These are phyloP conservation scores for Platanista minor DNA, from an alignment of 2,113 vertebrate genomes.

Conservation along the genomic window DNA sequence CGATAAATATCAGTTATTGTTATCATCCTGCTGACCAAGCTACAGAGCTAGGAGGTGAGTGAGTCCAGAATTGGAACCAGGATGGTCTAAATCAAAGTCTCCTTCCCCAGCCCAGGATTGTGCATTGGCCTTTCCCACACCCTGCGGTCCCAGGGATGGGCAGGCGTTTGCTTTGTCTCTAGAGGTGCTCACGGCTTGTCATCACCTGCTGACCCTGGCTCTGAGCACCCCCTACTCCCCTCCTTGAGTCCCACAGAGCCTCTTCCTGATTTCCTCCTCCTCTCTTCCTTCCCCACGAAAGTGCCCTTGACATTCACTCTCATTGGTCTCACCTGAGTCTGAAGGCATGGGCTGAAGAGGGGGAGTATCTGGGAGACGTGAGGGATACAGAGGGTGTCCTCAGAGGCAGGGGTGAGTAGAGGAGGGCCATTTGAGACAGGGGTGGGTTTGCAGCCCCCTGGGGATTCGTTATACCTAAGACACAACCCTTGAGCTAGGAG, in stretches of 20 bases:
- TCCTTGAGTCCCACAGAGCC: background rate
- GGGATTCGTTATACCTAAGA: background rate
- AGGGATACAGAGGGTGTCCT: background rate
- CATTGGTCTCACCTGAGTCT: background rate
- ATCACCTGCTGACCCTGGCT: background rate
- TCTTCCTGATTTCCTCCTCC: background rate
- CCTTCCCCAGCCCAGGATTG: rapidly evolving
- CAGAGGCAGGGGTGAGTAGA: background rate
- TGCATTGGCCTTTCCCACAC: background rate
- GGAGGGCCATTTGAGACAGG: background rate
- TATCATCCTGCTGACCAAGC: too few relatives aligned
- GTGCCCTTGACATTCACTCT: background rate
- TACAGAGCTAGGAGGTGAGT: rapidly evolving
- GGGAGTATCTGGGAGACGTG: background rate
- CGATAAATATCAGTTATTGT: rapidly evolving
- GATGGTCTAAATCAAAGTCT: rapidly evolving
- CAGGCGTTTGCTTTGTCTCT: background rate
- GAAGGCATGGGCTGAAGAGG: background rate
- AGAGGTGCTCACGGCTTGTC: background rate
- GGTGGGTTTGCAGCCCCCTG: background rate
- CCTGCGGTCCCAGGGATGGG: too few relatives aligned
- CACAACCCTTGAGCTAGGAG: background rate
- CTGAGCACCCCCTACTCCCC: rapidly evolving
- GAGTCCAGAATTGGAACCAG: rapidly evolving
- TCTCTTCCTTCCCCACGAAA: rapidly evolving